phyloP scores from a whole-genome alignment of 2,797 vertebrate genomes.

The Acipenser ruthenus region DNA sequence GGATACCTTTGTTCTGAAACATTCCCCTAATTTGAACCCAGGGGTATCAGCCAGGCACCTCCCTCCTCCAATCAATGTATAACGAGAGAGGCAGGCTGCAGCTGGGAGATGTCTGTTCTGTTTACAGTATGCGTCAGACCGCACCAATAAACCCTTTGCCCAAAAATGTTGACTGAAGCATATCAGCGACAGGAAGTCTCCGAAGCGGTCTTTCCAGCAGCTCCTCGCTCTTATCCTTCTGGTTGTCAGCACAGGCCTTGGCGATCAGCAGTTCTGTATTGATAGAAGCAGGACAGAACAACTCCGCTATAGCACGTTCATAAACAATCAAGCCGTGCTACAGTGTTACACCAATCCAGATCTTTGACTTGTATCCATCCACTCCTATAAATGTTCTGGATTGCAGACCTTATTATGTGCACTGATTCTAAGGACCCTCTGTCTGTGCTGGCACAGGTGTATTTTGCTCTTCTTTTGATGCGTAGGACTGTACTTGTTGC shows the following conservation, averaged over 20 bases:
- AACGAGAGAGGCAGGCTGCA: not conserved
- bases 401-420: too few relatives aligned
- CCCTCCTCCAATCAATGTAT: not conserved
- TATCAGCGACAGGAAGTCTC: slow-evolving; percentile 1
- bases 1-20: too few relatives aligned
- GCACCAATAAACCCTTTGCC: slow-evolving; percentile 8
- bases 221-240: slow-evolving; percentile 7
- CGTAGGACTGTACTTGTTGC: too few relatives aligned
- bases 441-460: too few relatives aligned
- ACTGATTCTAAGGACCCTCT: too few relatives aligned
- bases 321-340: too few relatives aligned
- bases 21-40: too few relatives aligned
- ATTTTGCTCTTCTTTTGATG: too few relatives aligned
- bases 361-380: too few relatives aligned
- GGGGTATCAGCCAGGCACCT: not conserved
- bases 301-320: not conserved
- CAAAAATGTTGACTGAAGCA: slow-evolving; percentile 5
- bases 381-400: too few relatives aligned
- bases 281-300: not conserved
- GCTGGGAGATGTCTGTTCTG: slow-evolving; percentile 9
- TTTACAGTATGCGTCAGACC: slow-evolving; percentile 13
- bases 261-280: not conserved
- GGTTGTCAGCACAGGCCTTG: not conserved
- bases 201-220: not conserved
- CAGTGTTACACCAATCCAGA: too few relatives aligned